Base-by-base conservation (phyloP, 2,888 invertebrate genomes). In the Xestia xanthographa region DNA sequence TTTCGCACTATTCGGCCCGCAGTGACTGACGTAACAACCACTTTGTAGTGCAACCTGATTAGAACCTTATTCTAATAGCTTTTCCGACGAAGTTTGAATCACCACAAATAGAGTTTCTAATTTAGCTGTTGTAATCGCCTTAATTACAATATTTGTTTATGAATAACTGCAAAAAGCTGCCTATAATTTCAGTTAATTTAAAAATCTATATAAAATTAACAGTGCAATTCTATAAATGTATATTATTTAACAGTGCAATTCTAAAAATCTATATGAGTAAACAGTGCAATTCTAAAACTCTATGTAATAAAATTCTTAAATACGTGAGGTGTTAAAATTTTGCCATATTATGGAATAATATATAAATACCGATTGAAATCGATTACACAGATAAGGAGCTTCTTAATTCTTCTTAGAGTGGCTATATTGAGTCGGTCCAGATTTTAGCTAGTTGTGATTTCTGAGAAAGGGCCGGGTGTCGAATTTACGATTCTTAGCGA, bases 291-390 rank as follows among this genome's bases (percentile, higher is more conserved):
- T 56, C 26, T 56, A 22, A 71, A 53, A 29, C 22, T 29, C 22
- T n/a, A 9, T 20, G 5, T 45, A 9, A n/a, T n/a, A 5, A 43
- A 9, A 20, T 56, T 43, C 14, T n/a, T 26, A 43, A 22, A 12
- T 72, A 72, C 29, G 14, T 56, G 50, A n/a, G n/a, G 12, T 53
- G 8, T 58, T 56, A 8, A 58, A 29, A 58, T 60, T 34, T 60
- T 60, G 60, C 11, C 5, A 34, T 26, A 9, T 12, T 20, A 20
- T 5, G 12, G n/a, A n/a, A n/a, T n/a, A n/a, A n/a, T n/a, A n/a
- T n/a, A 26, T 48, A 1, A 72, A 72, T 41, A 70, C 0, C 20
- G 6, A 26, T 73, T 73, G 4, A 22, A 38, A 38, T 43, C 5
- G 22, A 48, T 38, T 68, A 20, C 34, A 45, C 2, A 20, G 3